A percentile compares a stretch with the other conserved stretches of the same genome.
These are phyloP conservation scores for Oscheius onirici DNA, from an alignment of 2,888 invertebrate species.

Conservation along the genomic window DNA sequence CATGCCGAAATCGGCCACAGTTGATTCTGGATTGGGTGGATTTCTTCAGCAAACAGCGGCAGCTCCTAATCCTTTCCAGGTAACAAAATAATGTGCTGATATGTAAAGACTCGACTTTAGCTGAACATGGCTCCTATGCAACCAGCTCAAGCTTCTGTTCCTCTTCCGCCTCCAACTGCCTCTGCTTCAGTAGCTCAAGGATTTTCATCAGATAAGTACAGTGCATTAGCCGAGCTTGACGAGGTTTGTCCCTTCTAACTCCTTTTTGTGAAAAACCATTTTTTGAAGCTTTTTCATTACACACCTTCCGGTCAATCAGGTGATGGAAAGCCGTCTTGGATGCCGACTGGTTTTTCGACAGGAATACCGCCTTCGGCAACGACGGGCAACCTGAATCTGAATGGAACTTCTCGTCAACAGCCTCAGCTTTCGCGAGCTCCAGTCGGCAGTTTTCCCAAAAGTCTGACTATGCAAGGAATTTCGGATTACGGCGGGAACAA, in stretches of 20 bases:
- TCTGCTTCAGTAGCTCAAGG: background rate
- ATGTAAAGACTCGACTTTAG: background rate
- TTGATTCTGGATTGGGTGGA: background rate
- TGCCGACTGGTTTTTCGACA: constrained; percentile 35
- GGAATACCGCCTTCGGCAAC: constrained; percentile 26
- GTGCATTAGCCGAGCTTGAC: constrained; percentile 46
- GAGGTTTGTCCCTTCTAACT: constrained; percentile 21
- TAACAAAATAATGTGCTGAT: too few species aligned
- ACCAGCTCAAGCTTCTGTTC: background rate
- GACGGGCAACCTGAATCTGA: background rate
- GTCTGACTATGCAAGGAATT: constrained; percentile 32
- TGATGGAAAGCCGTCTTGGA: constrained; percentile 24
- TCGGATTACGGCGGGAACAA: constrained; percentile 26
- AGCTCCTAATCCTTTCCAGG: constrained; percentile 7
- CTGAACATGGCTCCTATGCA: background rate
- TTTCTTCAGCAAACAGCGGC: background rate
- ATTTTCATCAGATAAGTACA: constrained; percentile 35
- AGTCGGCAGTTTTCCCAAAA: constrained; percentile 24
- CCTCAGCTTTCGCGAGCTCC: background rate
- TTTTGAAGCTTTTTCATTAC: background rate
- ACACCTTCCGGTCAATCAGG: too few species aligned
- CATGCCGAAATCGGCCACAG: constrained; percentile 22
- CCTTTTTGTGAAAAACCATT: background rate
- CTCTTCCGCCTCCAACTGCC: too few species aligned
- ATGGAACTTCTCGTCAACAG: background rate